These are phyloP conservation scores for Brachyptera putata DNA, from an alignment of 2,888 invertebrate genomes.

Conservation along the genomic window DNA sequence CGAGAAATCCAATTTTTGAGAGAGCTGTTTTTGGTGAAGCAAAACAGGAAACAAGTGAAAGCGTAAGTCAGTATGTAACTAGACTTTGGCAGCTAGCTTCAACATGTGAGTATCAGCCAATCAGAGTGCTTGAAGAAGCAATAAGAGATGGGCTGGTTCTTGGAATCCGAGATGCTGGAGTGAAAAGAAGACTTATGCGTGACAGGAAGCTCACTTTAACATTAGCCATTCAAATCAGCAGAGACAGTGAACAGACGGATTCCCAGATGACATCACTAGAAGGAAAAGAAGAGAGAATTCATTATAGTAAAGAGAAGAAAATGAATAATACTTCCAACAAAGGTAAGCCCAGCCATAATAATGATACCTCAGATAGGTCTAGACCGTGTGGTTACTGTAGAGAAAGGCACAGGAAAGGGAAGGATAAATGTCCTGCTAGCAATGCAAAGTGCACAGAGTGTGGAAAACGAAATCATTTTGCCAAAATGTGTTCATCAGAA, in stretches of 20 bases:
- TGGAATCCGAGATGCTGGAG: not conserved
- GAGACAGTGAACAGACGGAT: not conserved
- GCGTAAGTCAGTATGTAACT: not conserved
- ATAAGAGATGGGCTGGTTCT: not conserved
- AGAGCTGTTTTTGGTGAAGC: not conserved
- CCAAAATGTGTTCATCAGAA: not conserved
- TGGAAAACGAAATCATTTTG: not conserved
- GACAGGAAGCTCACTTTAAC: not conserved
- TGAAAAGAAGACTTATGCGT: not conserved
- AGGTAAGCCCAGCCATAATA: too few relatives aligned
- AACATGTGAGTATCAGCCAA: not conserved
- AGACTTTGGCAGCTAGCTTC: not conserved
- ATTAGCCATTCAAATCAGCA: not conserved
- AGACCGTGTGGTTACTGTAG: not conserved
- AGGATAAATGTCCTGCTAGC: not conserved
- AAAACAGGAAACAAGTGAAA: not conserved
- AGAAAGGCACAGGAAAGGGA: too few relatives aligned
- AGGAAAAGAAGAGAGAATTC: too few relatives aligned
- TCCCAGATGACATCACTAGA: not conserved
- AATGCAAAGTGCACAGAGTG: not conserved
- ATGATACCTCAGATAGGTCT: too few relatives aligned
- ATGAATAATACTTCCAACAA: not conserved
- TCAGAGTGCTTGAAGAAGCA: not conserved
- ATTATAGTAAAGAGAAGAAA: too few relatives aligned
- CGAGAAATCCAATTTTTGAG: not conserved